Evolutionary conservation across 2,113 vertebrate species (phyloP), one percentile per base, ranked within the genome.

Genomic region (Melanerpes aurifrons): DNA sequence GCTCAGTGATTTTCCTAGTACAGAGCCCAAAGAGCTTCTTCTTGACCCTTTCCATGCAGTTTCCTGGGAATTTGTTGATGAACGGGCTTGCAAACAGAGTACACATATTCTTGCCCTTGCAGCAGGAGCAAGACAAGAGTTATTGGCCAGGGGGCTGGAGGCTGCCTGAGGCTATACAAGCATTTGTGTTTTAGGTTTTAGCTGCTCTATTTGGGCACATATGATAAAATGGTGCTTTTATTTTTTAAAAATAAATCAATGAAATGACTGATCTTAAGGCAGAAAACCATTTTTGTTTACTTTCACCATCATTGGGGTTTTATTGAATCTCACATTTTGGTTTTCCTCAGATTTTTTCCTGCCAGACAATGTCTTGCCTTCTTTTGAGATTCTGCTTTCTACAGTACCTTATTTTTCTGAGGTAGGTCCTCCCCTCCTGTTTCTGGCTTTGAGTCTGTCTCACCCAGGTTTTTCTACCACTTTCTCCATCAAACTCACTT

Each of bases 231-330:
- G 57, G 86, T 82, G 83, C 40, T 95, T 93, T 94, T 96, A 92
- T 96, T 95, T 96, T 92, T 13, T 35, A 35, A 35, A 35, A 35
- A 35, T 90, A 96, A 96, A 96, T 97, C 96, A 97, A 96, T 97
- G 95, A 95, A 97, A 90, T 82, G 84, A 92, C 95, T 86, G 95
- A 95, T 96, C 85, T 82, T 96, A 95, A 96, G 92, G 93, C 88
- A 93, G 87, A 91, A 96, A 94, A 89, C 43, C 18, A 2, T 90
- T 95, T 87, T 94, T 73, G 57, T 96, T 95, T 92, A 94, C 93
- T 94, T 95, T 93, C 14, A 9, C 70, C 62, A 67, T 87, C 90
- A 90, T 64, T 78, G 78, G 8, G 3, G 40, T 92, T 95, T 95
- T 96, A 94, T 92, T 91, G 77, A 43, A 32, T 68, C 87, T 89